Evolutionary conservation across 1,140 invertebrate species (phyloP), one percentile per base, ranked within the genome.

Genomic region (Nasonia giraulti): DNA sequence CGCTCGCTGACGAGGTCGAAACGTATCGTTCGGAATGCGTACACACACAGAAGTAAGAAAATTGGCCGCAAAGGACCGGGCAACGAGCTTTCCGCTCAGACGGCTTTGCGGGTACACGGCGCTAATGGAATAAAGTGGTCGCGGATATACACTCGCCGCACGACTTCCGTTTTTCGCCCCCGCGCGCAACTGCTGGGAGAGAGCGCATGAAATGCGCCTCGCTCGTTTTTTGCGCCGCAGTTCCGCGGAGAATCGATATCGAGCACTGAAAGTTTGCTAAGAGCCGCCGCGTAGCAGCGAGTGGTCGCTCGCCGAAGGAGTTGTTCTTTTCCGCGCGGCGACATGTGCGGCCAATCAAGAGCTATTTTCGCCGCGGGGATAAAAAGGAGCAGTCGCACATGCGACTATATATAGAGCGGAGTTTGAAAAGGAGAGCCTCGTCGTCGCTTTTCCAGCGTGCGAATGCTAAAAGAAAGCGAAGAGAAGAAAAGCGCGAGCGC

Each of bases 71-170:
- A 71, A 71, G 68, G 68, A 27, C 68, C 68, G 11, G 68, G 68
- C 68, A 79, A 73, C 75, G 27, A 71, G 37, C 40, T 83, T 73
- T 71, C 82, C 75, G 62, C 62, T 31, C 37, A 33, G 73, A 20
- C 14, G 50, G 23, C 50, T 74, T n/a, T 80, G 77, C 83, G 78
- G 78, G 40, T 44, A 44, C 10, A 31, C 73, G 78, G 37, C 27
- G 44, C 74, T 85, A 85, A 85, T 85, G 84, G 84, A 85, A 85
- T 85, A 85, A 85, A 82, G 84, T 80, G 83, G 71, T 85, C 37
- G 68, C 37, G 47, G n/a, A 50, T 80, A 50, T 80, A 40, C 40
- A 44, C 50, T 31, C 77, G n/a, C 50, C 31, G 68, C 50, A n/a
- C 78, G 68, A 68, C 68, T 31, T n/a, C 68, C 78, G 47, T 33